Conservation (phyloP, 2,888 invertebrate genomes). For the Calameuta pallipes region DNA sequence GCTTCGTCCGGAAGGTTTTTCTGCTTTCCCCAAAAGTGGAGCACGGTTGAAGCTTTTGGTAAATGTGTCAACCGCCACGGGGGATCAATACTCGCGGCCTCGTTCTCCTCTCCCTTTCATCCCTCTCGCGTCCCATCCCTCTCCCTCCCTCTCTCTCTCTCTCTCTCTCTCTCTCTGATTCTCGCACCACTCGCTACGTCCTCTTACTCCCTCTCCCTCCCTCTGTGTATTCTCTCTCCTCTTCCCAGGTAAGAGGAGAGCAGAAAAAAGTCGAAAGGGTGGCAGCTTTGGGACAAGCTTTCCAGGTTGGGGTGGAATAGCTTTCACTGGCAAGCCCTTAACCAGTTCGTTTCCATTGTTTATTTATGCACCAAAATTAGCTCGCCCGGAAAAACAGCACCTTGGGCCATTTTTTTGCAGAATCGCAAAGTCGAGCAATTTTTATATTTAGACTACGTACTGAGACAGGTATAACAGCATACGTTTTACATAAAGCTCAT, state of each 20-base stretch:
- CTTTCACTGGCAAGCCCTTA: conserved; percentile 5
- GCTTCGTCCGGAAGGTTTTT: conserved; percentile 7
- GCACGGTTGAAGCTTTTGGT: conserved; percentile 53
- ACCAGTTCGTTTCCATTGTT: conserved; percentile 3
- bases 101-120: conserved; percentile 42
- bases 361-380: conserved; percentile 1
- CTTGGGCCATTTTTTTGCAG: not conserved
- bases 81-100: conserved; percentile 62
- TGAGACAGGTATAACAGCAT: not conserved
- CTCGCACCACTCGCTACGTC: not conserved
- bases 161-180: not conserved
- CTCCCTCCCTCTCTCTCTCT: conserved; percentile 6
- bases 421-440: not conserved
- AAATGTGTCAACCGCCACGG: conserved; percentile 57
- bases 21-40: conserved; percentile 45
- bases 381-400: not conserved
- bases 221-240: not conserved
- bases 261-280: not conserved
- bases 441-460: too few relatives aligned
- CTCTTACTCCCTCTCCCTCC: not conserved
- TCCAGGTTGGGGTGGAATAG: not conserved
- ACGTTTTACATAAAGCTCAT: not conserved
- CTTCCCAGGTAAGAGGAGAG: not conserved
- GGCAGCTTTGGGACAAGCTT: not conserved
- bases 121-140: conserved; percentile 18